A percentile compares a stretch with the other conserved stretches of the same genome.
These are phyloP conservation scores for Pycnomerus fuliginosus DNA, from an alignment of 2,888 invertebrate species.

Conservation along the genomic window DNA sequence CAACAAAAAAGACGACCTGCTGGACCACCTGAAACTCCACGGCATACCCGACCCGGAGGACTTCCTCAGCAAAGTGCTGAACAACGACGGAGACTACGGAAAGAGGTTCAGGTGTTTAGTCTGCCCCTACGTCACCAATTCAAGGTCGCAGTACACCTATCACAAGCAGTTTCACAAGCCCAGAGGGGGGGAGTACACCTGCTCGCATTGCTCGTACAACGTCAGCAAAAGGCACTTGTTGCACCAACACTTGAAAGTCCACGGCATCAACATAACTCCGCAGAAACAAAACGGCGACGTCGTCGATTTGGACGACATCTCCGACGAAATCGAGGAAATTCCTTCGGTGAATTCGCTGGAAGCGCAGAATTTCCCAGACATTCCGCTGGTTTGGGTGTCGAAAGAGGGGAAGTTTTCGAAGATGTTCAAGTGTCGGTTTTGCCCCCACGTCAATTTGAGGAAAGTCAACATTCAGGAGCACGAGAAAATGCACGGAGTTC, in stretches of 20 bases:
- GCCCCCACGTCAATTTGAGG: conserved; percentile 81
- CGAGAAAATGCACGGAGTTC: conserved; percentile 72
- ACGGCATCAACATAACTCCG: conserved; percentile 60
- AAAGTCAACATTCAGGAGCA: conserved; percentile 80
- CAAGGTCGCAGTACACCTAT: conserved; percentile 82
- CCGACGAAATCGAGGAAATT: conserved; percentile 46
- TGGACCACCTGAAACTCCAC: conserved; percentile 68
- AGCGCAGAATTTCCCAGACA: conserved; percentile 58
- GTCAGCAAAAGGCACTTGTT: conserved; percentile 77
- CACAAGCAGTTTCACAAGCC: conserved; percentile 84
- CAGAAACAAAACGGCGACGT: conserved; percentile 45
- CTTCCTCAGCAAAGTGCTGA: conserved; percentile 54
- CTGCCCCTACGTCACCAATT: conserved; percentile 84
- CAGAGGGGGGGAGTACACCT: conserved; percentile 74
- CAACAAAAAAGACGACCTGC: conserved; percentile 65
- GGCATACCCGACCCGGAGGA: conserved; percentile 62
- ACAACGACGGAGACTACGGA: conserved; percentile 45
- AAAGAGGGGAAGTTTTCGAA: conserved; percentile 72
- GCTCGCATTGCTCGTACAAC: conserved; percentile 78
- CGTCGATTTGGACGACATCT: conserved; percentile 42
- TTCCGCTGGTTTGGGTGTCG: conserved; percentile 75
- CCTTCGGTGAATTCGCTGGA: conserved; percentile 43
- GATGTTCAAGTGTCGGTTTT: conserved; percentile 82
- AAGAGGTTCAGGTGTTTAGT: conserved; percentile 76
- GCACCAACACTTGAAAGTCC: conserved; percentile 80